Conservation (phyloP, 2,888 invertebrate species). For the Hipparchia semele region DNA sequence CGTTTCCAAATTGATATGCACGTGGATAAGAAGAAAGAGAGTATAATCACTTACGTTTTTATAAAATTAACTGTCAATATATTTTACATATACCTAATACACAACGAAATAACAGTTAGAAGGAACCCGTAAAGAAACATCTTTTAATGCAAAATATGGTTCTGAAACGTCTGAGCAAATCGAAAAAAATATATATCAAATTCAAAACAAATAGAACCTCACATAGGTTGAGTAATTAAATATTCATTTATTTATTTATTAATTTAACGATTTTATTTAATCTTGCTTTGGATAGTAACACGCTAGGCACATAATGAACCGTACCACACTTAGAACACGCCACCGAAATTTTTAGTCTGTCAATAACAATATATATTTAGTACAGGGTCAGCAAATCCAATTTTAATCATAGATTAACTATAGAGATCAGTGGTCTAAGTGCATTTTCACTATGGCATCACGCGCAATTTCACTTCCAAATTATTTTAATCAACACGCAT, state of each 20-base stretch:
- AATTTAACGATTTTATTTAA: conserved; percentile 2
- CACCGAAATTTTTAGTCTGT: background rate
- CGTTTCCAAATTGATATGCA: no score
- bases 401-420: no score
- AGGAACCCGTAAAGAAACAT: background rate
- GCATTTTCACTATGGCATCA: background rate
- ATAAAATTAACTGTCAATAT: background rate
- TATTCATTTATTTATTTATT: background rate
- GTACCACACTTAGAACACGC: background rate
- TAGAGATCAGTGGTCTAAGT: no score
- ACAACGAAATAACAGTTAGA: background rate
- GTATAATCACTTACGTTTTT: background rate
- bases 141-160: no score
- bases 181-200: background rate
- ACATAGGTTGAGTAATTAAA: background rate
- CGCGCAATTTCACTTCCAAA: background rate
- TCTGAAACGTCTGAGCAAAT: no score
- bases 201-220: background rate
- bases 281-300: conserved; percentile 53
- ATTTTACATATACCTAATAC: background rate
- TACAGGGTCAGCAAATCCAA: no score
- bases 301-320: background rate
- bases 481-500: background rate
- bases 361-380: no score
- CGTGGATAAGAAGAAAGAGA: no score